A percentile compares a stretch with the other conserved stretches of the same genome.
These are phyloP conservation scores for Andrena cerasifolii DNA, from an alignment of 1,140 invertebrate species.

Conservation along the genomic window DNA sequence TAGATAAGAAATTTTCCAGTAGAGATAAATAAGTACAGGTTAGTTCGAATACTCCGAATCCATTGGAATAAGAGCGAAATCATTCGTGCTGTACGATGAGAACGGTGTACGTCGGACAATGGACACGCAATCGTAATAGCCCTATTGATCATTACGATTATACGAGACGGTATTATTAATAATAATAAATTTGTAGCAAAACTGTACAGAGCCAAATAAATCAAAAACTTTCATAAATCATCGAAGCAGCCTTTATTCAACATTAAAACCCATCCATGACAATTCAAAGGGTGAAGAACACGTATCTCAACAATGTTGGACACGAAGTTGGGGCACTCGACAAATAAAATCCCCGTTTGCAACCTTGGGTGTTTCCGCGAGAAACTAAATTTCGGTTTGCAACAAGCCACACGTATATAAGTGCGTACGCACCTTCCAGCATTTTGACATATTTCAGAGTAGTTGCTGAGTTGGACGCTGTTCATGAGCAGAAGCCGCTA, in stretches of 20 bases:
- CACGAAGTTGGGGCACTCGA: no score
- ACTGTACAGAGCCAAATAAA: slow-evolving; percentile 78
- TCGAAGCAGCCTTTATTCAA: not conserved
- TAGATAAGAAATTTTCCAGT: slow-evolving; percentile 6
- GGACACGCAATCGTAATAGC: slow-evolving; percentile 41
- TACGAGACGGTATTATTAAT: slow-evolving; percentile 71
- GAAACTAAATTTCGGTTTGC: no score
- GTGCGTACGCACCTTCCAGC: no score
- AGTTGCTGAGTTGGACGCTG: no score
- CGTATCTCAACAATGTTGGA: no score
- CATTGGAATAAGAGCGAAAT: slow-evolving; percentile 35
- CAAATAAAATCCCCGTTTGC: no score
- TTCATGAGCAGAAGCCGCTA: no score
- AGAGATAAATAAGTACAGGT: slow-evolving; percentile 20
- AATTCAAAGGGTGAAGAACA: no score
- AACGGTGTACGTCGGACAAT: slow-evolving; percentile 29
- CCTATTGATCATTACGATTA: slow-evolving; percentile 66
- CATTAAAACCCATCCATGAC: no score
- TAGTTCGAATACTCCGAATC: slow-evolving; percentile 1
- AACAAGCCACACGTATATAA: no score
- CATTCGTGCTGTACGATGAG: slow-evolving; percentile 34
- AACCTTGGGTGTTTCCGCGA: no score
- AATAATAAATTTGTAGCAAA: slow-evolving; percentile 79
- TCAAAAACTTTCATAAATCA: slow-evolving; percentile 73
- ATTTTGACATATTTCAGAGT: no score